Evolutionary conservation across 2,113 vertebrate genomes (phyloP).

Genomic region (Sinocyclocheilus anshuiensis): DNA sequence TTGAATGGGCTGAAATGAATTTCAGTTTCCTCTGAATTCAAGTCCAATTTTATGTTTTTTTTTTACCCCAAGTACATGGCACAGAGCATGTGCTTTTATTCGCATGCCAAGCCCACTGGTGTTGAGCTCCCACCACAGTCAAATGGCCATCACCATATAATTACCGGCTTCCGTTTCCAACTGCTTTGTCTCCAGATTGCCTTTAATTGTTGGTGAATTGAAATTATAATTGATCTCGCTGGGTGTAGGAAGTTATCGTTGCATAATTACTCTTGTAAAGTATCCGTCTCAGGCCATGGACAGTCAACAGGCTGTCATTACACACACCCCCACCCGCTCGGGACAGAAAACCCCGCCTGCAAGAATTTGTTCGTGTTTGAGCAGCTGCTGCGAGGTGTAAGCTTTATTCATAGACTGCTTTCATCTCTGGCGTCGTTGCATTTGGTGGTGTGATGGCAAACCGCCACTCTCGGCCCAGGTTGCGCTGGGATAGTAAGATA

Average conservation of each 20-base stretch:
- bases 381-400: slow-evolving; percentile 59
- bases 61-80: slow-evolving; percentile 7
- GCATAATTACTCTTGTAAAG: slow-evolving; percentile 50
- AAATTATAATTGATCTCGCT: slow-evolving; percentile 59
- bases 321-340: slow-evolving; percentile 6
- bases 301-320: slow-evolving; percentile 45
- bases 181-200: slow-evolving; percentile 49
- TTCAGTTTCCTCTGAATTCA: slow-evolving; percentile 9
- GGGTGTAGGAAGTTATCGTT: slow-evolving; percentile 22
- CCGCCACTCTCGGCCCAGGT: slow-evolving; percentile 1
- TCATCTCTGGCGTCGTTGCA: slow-evolving; percentile 49
- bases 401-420: slow-evolving; percentile 56
- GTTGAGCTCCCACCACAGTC: slow-evolving; percentile 41
- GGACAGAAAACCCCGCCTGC: slow-evolving; percentile 31
- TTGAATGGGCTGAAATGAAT: slow-evolving; percentile 7
- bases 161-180: slow-evolving; percentile 52
- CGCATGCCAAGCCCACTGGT: slow-evolving; percentile 49
- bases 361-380: slow-evolving; percentile 61
- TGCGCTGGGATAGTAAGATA: background rate
- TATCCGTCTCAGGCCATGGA: background rate
- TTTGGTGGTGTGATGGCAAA: background rate
- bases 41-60: background rate
- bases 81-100: slow-evolving; percentile 3
- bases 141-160: slow-evolving; percentile 51
- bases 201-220: slow-evolving; percentile 60